Evolutionary conservation across 2,888 invertebrate genomes (phyloP), one percentile per base, ranked within the genome.

Genomic region (Blastobasis adustella): DNA sequence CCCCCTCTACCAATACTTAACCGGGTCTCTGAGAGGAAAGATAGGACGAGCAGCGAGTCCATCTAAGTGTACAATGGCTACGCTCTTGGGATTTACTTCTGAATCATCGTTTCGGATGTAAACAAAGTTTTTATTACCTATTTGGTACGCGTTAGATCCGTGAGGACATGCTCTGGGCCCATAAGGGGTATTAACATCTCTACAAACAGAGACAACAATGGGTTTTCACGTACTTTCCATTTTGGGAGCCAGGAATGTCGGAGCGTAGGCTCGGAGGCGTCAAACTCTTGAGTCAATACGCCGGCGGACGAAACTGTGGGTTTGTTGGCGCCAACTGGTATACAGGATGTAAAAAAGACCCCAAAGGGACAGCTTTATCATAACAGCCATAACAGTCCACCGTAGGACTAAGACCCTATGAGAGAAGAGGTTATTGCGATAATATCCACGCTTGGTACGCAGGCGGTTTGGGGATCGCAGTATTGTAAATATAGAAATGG

Each of bases 81-180:
- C 43, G 66, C 53, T 65, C 65, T 62, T 69, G 82, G 82, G 77
- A 75, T 72, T 76, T 76, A 76, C 77, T 66, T 55, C 69, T 83
- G 83, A 84, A 78, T 85, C 84, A 81, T 79, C 74, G 67, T 60
- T 56, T 67, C 61, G 61, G 69, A 76, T 74, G 77, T 81, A 81
- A 82, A 82, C 79, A 83, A 78, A 74, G 65, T 64, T 79, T 77
- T 75, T 76, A 57, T 58, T 68, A 61, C 64, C 63, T 64, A 62
- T 63, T 66, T 56, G 37, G 50, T 53, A 61, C 40, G 49, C 49
- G 56, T 57, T 60, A 83, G 78, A 84, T 84, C 84, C 85, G 84
- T 76, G 71, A 48, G 38, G 46, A 44, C 45, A 43, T 43, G 23
- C 23, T 23, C 23, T 23, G 23, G 23, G 10, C 40, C 39, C 47